A percentile compares a stretch with the other conserved stretches of the same genome.
These are phyloP conservation scores for Drymonia ruficornis DNA, from an alignment of 2,888 invertebrate genomes.

Conservation along the genomic window DNA sequence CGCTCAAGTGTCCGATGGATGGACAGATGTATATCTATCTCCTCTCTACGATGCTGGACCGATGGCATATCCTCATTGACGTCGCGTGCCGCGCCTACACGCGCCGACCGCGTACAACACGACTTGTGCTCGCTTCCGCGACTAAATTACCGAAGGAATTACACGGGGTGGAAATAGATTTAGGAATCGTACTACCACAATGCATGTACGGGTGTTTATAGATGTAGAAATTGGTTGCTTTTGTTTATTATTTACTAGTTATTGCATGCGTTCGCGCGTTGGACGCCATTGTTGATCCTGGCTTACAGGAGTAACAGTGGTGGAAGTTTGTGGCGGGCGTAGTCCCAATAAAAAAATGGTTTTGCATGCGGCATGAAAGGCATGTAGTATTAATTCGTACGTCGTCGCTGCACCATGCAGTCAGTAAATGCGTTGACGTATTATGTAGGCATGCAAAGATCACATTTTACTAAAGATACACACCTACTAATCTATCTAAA, in stretches of 20 bases:
- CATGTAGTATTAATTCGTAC: too few species aligned
- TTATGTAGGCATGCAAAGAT: too few species aligned
- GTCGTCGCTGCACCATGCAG: too few species aligned
- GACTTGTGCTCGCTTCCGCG: slow-evolving; percentile 70
- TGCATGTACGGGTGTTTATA: slow-evolving; percentile 1
- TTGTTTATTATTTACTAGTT: slow-evolving; percentile 8
- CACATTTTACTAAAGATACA: too few species aligned
- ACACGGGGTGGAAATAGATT: slow-evolving; percentile 52
- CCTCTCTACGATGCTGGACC: slow-evolving; percentile 2
- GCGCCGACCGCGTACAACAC: slow-evolving; percentile 53
- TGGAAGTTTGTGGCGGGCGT: too few species aligned
- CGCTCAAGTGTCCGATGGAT: too few species aligned
- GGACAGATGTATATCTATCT: slow-evolving; percentile 6
- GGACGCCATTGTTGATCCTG: too few species aligned
- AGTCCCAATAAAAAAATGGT: too few species aligned
- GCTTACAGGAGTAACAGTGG: too few species aligned
- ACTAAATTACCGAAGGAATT: slow-evolving; percentile 67
- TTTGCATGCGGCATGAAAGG: too few species aligned
- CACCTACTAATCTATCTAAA: too few species aligned
- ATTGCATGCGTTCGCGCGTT: slow-evolving; percentile 5
- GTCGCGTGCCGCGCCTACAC: slow-evolving; percentile 31
- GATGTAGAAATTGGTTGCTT: slow-evolving; percentile 8
- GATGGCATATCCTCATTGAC: slow-evolving; percentile 24
- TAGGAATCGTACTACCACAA: slow-evolving; percentile 19
- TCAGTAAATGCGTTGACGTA: too few species aligned